Base-by-base conservation (phyloP, 2,113 vertebrate genomes). In the Pagrus major region DNA sequence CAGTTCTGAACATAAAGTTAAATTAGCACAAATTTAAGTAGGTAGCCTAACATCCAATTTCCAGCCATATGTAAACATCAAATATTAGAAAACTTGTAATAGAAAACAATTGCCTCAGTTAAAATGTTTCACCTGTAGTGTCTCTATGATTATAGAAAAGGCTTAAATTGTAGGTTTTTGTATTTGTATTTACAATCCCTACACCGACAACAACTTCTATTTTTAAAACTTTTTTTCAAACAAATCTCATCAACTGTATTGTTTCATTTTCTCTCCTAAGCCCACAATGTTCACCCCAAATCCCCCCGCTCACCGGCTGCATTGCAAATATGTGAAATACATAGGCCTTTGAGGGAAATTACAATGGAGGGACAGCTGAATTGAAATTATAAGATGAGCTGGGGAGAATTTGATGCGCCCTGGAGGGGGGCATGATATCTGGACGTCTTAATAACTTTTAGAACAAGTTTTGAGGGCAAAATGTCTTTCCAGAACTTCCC, bases 391-490 rank as follows among this genome's bases (percentile, higher is more conserved):
- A 44, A 72, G 41, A 63, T 9, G 33, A 82, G 70, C 27, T 25
- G 49, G 29, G n/a, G 56, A 55, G 46, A 56, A 72, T 49, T 7
- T 63, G 49, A 25, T 56, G 60, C 27, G 42, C 54, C 47, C 16
- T 35, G 31, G 80, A 29, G 63, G 69, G 56, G 66, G 65, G 67
- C 20, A 14, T 9, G 16, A 35, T 67, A 78, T 58, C 66, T 35
- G 27, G 41, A 47, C 6, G 1, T 44, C 73, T 65, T 56, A 68
- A 55, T 61, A 59, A 81, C 63, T 78, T 78, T 54, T 3, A 14
- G 29, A 67, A 56, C 9, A 83, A 72, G 56, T 78, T 35, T 75
- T 47, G 29, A 78, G 69, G 70, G 71, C 78, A 87, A 37, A 81
- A 67, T 67, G 78, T 61, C 81, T 78, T 78, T 84, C 41, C 31